A percentile compares a stretch with the other conserved stretches of the same genome.
These are phyloP conservation scores for Scarus forsteni DNA, from an alignment of 2,797 vertebrate species.

Conservation along the genomic window DNA sequence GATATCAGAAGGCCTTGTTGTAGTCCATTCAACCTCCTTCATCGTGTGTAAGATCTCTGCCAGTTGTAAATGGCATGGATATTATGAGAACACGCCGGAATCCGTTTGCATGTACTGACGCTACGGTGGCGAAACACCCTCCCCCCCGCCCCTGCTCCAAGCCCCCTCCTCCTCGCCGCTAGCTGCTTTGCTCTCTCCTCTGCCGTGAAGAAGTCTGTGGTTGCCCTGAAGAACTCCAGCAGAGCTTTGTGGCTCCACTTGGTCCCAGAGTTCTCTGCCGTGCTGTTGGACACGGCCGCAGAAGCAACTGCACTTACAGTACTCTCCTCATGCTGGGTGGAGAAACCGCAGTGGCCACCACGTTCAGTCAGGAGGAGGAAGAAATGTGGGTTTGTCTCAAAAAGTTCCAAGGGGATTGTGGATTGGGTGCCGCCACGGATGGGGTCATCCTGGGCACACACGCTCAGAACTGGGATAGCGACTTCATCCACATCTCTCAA, in stretches of 20 bases:
- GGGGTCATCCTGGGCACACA: slow-evolving; percentile 87
- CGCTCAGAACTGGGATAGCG: slow-evolving; percentile 86
- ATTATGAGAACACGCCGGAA: slow-evolving; percentile 86
- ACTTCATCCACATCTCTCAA: slow-evolving; percentile 88
- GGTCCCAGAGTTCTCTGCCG: slow-evolving; percentile 23
- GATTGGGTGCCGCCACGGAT: slow-evolving; percentile 80
- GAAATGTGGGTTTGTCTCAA: slow-evolving; percentile 89
- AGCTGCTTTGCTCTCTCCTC: slow-evolving; percentile 85
- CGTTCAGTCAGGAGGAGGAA: slow-evolving; percentile 84
- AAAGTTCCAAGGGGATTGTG: slow-evolving; percentile 86
- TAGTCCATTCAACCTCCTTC: slow-evolving; percentile 57
- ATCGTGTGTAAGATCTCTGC: slow-evolving; percentile 90
- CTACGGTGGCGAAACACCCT: slow-evolving; percentile 82
- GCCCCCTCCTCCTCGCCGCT: slow-evolving; percentile 77
- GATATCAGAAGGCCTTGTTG: slow-evolving; percentile 4
- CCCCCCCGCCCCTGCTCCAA: slow-evolving; percentile 68
- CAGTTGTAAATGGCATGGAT: slow-evolving; percentile 89
- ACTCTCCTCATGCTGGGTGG: slow-evolving; percentile 60
- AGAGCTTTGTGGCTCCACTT: slow-evolving; percentile 86
- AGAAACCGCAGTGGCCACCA: slow-evolving; percentile 89
- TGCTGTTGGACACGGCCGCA: slow-evolving; percentile 5
- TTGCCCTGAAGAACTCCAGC: slow-evolving; percentile 87
- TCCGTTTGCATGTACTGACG: slow-evolving; percentile 83
- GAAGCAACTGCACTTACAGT: slow-evolving; percentile 4
- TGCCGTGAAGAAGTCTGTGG: slow-evolving; percentile 86